Base-by-base conservation (phyloP, 2,888 invertebrate genomes). In the Poecilus cupreus region DNA sequence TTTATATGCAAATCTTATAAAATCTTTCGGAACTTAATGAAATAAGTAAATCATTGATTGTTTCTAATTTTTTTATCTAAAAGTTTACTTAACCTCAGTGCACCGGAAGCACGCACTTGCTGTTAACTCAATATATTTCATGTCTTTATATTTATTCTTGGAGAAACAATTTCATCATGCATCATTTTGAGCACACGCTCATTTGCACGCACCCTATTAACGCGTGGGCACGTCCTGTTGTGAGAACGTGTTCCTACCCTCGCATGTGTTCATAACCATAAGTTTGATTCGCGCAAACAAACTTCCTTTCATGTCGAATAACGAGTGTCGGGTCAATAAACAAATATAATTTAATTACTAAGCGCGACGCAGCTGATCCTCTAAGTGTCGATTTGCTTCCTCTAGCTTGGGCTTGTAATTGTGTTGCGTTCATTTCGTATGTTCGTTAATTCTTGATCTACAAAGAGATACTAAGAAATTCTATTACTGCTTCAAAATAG, bases 231-330 rank as follows among this genome's bases (percentile, higher is more conserved):
- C 54, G 54, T 54, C 22, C n/a, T 54, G 54, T 8, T 22, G 54
- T 18, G 18, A 22, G 54, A 54, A 54, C 54, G 54, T 54, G 54
- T 54, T 22, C 54, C 54, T 22, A 11, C 20, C 54, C 18, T 54
- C 54, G 22, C 54, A 54, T 54, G 22, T 54, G 54, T 54, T 54
- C 22, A 22, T 54, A 54, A 54, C 18, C 54, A 22, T 54, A 54
- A 54, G 22, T 54, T 18, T 54, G 20, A 22, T 54, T 54, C 22
- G 54, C 11, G 54, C 22, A 18, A 54, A 54, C 54, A 54, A 2
- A 22, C 54, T 54, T 54, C 54, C 54, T 54, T 54, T 54, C 54
- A 54, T 54, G 54, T 54, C 22, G 54, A 54, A 54, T 49, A 49
- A 49, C 49, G 22, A 54, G 8, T 22, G 54, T 54, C 54, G 54